Percentiles rank a stretch among this genome's conserved stretches.
Conservation (phyloP, 2,797 vertebrate species). For the Xenentodon cancila region DNA sequence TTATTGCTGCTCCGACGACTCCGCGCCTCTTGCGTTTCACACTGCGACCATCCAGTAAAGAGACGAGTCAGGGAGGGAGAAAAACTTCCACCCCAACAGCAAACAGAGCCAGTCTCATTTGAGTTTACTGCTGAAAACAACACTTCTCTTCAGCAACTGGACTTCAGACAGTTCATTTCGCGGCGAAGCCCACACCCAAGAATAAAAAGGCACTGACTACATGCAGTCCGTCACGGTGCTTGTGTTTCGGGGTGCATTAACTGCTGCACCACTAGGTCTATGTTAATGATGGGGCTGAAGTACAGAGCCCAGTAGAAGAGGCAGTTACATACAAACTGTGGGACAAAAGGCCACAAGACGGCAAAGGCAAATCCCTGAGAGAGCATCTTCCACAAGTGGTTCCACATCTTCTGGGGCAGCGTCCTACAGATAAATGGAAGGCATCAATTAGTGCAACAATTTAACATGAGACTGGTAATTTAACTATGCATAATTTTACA, state of each 20-base stretch:
- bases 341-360: constrained; percentile 92
- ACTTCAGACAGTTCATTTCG: constrained; percentile 20
- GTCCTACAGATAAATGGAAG: constrained; percentile 73
- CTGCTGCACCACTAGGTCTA: constrained; percentile 92
- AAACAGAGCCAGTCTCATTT: constrained; percentile 27
- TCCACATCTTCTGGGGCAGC: constrained; percentile 88
- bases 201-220: constrained; percentile 7
- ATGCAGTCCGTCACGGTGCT: constrained; percentile 65
- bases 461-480: not conserved
- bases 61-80: constrained; percentile 28
- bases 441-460: constrained; percentile 11
- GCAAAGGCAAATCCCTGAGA: constrained; percentile 90
- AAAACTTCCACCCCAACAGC: constrained; percentile 19
- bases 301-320: constrained; percentile 96
- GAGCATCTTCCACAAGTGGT: constrained; percentile 89
- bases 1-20: constrained; percentile 15
- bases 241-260: constrained; percentile 89
- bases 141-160: constrained; percentile 21
- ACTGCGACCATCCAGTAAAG: constrained; percentile 20
- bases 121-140: constrained; percentile 34
- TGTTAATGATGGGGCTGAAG: constrained; percentile 93
- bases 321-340: constrained; percentile 94
- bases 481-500: not conserved
- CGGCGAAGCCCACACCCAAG: constrained; percentile 12
- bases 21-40: constrained; percentile 8